Percentiles rank a stretch among this genome's conserved stretches.
phyloP scores from a whole-genome alignment of 2,888 invertebrate species.

The Torymus texanus region DNA sequence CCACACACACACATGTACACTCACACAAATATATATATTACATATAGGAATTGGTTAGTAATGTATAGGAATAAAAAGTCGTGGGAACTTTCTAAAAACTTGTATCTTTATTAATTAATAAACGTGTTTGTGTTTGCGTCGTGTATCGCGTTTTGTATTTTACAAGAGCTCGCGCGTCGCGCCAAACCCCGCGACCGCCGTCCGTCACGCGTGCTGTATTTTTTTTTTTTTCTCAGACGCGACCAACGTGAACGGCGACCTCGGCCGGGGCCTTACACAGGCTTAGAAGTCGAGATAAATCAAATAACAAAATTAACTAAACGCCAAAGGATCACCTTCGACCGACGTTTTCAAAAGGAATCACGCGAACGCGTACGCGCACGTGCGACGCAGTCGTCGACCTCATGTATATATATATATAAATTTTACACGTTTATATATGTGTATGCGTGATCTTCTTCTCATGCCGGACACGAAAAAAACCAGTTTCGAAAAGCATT shows the following conservation, averaged over 20 bases:
- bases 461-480: slow-evolving; percentile 32
- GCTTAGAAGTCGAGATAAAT: slow-evolving; percentile 69
- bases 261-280: not conserved
- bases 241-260: too few relatives aligned
- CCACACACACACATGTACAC: not conserved
- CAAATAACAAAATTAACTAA: slow-evolving; percentile 75
- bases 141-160: slow-evolving; percentile 69
- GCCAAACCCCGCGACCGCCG: slow-evolving; percentile 29
- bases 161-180: slow-evolving; percentile 69
- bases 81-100: slow-evolving; percentile 69
- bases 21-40: too few relatives aligned
- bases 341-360: slow-evolving; percentile 53
- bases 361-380: not conserved
- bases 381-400: slow-evolving; percentile 28
- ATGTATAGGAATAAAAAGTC: slow-evolving; percentile 31
- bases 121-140: slow-evolving; percentile 70
- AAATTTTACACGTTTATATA: not conserved
- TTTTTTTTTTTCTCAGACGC: too few relatives aligned
- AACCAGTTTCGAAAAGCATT: slow-evolving; percentile 45
- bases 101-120: slow-evolving; percentile 75
- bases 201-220: too few relatives aligned
- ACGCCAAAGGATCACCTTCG: slow-evolving; percentile 68
- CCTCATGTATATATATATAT: not conserved
- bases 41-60: too few relatives aligned
- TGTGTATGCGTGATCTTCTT: not conserved